Base-by-base conservation (phyloP, 2,113 vertebrate genomes). In the Corydoras sp. region DNA sequence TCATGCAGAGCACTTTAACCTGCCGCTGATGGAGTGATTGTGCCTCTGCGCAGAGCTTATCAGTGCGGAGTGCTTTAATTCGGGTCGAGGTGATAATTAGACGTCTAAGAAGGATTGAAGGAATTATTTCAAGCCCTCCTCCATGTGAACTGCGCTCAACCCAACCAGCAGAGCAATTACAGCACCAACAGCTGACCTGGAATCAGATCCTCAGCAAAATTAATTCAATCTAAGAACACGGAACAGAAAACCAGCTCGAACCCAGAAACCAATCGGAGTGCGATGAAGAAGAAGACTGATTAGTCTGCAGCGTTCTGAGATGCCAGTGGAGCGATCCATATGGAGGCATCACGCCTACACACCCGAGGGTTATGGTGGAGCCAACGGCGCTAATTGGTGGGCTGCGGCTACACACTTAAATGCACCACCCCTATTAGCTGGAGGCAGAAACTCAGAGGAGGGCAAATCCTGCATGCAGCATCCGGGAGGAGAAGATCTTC, bases 281-380 rank as follows among this genome's bases (percentile, higher is more conserved):
- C 35, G 35, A 43, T 43, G 35, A 43, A 43, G 35, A 43, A 43
- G 35, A 43, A 43, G 48, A 12, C 63, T 71, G 62, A 68, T 61
- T 49, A 5, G 63, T 68, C 69, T 67, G 48, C 13, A 29, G 43
- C 55, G 24, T 58, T 32, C 15, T 74, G 55, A 65, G 59, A 49
- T 8, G 64, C 72, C 64, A 73, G 49, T 55, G 32, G 58, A 74
- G 29, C 59, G 29, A 29, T 64, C 77, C 68, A 75, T 75, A 75
- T 72, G 72, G 58, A 68, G 69, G 32, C 12, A 14, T 43, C 58
- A 30, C 12, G 13, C 68, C 68, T 67, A 68, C 72, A 31, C 64
- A 64, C 24, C 11, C 24, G n/a, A 55, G 60, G 68, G 60, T 51
- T 72, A 63, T 31, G 30, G 54, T 60, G 59, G 53, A 13, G 49